Evolutionary conservation across 1,140 invertebrate species (phyloP), one percentile per base, ranked within the genome.

Genomic region (Teleopsis dalmanni): DNA sequence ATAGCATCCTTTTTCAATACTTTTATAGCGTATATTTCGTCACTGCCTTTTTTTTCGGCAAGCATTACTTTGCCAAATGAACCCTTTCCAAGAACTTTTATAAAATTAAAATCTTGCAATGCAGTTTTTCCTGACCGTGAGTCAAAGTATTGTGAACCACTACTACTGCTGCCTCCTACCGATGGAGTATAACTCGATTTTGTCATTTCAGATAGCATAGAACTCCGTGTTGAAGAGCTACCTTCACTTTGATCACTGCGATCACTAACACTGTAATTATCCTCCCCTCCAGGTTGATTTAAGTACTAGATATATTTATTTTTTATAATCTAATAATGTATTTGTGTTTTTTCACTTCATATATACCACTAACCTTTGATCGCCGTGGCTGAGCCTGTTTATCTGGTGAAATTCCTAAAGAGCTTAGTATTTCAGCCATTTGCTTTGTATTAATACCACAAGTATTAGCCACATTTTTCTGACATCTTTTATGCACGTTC

Each of bases 51-150:
- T 61, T 85, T 84, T 73, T 99, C 95, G 1, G 95, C 96, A 18
- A 99, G 75, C 91, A 99, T 95, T 19, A 99, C 95, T 78, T 98
- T 99, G 27, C 96, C 96, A 72, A 99, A 99, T 70, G 92, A 96
- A 43, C 97, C 97, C 76, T 99, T 99, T 42, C 97, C 97, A 35
- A 99, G 78, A 55, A 99, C 96, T 80, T 99, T 98, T 57, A 96
- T 91, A 72, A 97, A 95, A 69, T 83, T 80, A 71, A 97, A 97
- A 74, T 96, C 89, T 25, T 88, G 81, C 31, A 97, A 75, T 37
- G 81, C 77, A 49, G 88, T 78, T 71, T 85, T 89, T 54, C 68
- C 68, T 6, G 63, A 54, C 47, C 66, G 76, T 74, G 51, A 76
- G 68, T 58, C 72, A 9, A 60, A 47, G 35, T 47, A 52, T 25